Evolutionary conservation across 2,113 vertebrate genomes (phyloP).

Genomic region (Sinocyclocheilus anophthalmus): DNA sequence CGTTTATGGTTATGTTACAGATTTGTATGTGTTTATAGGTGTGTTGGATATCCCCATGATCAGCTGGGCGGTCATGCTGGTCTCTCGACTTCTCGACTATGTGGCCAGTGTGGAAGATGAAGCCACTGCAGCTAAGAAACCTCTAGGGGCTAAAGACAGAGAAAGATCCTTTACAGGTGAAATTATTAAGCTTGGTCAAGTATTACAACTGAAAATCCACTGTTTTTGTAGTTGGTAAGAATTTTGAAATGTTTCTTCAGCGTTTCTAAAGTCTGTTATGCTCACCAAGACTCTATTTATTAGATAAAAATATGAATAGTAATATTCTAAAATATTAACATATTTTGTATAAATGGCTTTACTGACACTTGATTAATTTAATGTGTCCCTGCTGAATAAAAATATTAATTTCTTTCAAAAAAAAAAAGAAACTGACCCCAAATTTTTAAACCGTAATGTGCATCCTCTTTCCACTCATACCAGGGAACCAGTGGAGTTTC

Average conservation of each 20-base stretch:
- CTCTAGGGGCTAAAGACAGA: constrained; percentile 91
- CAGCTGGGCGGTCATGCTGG: constrained; percentile 98
- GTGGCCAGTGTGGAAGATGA: constrained; percentile 97
- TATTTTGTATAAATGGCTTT: too few relatives aligned
- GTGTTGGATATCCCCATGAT: constrained; percentile 98
- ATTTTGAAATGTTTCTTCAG: neutral
- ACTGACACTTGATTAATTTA: neutral
- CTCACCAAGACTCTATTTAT: neutral
- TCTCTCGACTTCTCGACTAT: constrained; percentile 94
- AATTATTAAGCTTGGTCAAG: neutral
- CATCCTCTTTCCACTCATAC: constrained; percentile 28
- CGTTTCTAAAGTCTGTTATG: neutral
- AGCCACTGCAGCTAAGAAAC: constrained; percentile 89
- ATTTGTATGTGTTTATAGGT: constrained; percentile 69
- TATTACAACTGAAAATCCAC: neutral
- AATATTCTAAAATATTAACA: too few relatives aligned
- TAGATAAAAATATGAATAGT: too few relatives aligned
- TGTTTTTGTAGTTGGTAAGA: neutral
- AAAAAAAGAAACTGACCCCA: neutral
- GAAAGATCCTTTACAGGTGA: constrained; percentile 89
- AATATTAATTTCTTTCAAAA: neutral
- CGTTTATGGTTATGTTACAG: neutral
- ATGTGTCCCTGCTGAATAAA: neutral
- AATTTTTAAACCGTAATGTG: neutral
- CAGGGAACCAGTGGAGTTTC: constrained; percentile 98